Percentiles rank a stretch among this genome's conserved stretches.
Evolutionary conservation across 2,797 vertebrate genomes (phyloP).

Genomic region (Setipinna tenuifilis): DNA sequence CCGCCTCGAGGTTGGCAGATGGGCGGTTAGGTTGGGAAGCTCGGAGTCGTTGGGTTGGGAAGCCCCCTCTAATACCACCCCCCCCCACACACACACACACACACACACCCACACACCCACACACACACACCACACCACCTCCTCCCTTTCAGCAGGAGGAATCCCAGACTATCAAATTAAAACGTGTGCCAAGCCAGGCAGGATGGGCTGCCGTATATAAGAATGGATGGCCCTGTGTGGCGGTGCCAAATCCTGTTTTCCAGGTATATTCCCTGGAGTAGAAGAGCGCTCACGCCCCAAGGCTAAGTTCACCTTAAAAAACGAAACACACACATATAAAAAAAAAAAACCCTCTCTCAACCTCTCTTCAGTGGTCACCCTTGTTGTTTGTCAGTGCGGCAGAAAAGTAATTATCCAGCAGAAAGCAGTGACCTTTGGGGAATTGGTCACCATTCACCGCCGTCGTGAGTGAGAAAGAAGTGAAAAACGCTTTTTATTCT

Average conservation of each 20-base stretch:
- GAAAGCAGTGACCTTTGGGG: slow-evolving; percentile 17
- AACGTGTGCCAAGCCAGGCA: not conserved
- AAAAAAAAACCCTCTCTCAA: not conserved
- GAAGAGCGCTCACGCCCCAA: not conserved
- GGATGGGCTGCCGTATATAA: not conserved
- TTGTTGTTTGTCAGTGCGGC: slow-evolving; percentile 12
- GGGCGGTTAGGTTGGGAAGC: too few relatives aligned
- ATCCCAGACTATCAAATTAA: slow-evolving; percentile 14
- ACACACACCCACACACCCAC: too few relatives aligned
- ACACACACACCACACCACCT: too few relatives aligned
- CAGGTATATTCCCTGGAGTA: slow-evolving; percentile 4
- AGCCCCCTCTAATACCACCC: too few relatives aligned
- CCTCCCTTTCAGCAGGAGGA: not conserved
- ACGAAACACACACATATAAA: not conserved
- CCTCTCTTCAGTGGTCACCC: not conserved
- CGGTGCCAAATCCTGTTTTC: not conserved
- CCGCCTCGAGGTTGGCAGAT: too few relatives aligned
- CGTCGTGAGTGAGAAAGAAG: not conserved
- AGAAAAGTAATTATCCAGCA: slow-evolving; percentile 26
- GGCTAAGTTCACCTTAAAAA: not conserved
- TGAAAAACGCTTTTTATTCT: not conserved
- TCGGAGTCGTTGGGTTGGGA: too few relatives aligned
- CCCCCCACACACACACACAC: too few relatives aligned
- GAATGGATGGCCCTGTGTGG: not conserved
- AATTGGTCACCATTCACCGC: slow-evolving; percentile 16